A percentile compares a stretch with the other conserved stretches of the same genome.
Conservation (phyloP, 2,888 invertebrate species). For the Phlogophora meticulosa region DNA sequence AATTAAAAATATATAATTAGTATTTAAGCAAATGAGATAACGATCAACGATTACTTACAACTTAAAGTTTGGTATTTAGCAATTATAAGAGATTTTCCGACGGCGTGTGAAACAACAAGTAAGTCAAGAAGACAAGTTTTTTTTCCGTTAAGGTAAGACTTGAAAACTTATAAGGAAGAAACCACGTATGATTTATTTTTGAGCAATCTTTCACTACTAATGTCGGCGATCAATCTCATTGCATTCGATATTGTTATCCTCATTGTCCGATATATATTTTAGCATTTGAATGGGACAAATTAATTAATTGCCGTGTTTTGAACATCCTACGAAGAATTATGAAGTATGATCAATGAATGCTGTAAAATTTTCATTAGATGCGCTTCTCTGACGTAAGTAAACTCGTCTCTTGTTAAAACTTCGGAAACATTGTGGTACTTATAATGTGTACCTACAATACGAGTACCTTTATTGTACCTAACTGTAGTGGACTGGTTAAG, state of each 20-base stretch:
- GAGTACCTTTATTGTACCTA: neutral
- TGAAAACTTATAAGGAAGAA: too few species aligned
- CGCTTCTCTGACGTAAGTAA: constrained; percentile 40
- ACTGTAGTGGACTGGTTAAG: neutral
- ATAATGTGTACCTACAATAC: constrained; percentile 1
- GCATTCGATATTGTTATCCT: constrained; percentile 35
- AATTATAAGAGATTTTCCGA: neutral
- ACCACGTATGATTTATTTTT: constrained; percentile 1
- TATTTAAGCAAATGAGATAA: neutral
- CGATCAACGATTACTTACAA: neutral
- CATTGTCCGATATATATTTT: constrained; percentile 46
- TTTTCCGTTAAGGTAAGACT: too few species aligned
- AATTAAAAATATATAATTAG: too few species aligned
- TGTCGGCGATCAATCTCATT: constrained; percentile 40
- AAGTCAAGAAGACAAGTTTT: too few species aligned
- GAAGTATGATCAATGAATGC: constrained; percentile 54
- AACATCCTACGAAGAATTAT: constrained; percentile 26
- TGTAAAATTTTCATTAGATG: constrained; percentile 60
- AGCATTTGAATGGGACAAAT: constrained; percentile 62
- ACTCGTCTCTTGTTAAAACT: constrained; percentile 7
- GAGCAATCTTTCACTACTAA: constrained; percentile 10
- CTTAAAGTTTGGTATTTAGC: too few species aligned
- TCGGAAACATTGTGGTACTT: constrained; percentile 4
- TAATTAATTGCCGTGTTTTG: constrained; percentile 56
- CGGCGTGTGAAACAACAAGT: too few species aligned